These are phyloP conservation scores for Tympanuchus pallidicinctus DNA, from an alignment of 2,113 vertebrate species.

Conservation along the genomic window DNA sequence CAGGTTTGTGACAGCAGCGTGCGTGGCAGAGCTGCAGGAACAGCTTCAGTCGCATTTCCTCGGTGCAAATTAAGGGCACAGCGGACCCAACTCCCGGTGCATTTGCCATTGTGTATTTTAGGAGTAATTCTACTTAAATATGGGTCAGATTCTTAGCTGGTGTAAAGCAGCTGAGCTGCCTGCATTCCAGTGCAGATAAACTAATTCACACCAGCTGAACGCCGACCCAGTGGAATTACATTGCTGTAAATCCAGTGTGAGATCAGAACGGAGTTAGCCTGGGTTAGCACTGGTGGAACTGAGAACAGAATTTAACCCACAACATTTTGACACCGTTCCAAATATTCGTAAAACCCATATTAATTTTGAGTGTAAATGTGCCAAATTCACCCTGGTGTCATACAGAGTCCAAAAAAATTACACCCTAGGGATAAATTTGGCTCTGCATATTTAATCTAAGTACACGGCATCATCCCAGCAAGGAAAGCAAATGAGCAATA, in stretches of 20 bases:
- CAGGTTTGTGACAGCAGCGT: conserved; percentile 24
- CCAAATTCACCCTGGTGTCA: conserved; percentile 70
- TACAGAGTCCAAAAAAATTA: conserved; percentile 56
- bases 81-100: not conserved
- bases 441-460: conserved; percentile 66
- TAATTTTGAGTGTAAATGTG: conserved; percentile 74
- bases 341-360: conserved; percentile 58
- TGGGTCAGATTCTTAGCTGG: conserved; percentile 69
- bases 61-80: not conserved
- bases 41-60: not conserved
- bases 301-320: conserved; percentile 68
- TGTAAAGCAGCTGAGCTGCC: conserved; percentile 67
- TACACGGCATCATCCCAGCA: conserved; percentile 55
- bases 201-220: conserved; percentile 71
- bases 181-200: conserved; percentile 69
- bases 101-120: conserved; percentile 31
- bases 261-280: conserved; percentile 63
- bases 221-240: conserved; percentile 50
- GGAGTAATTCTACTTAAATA: conserved; percentile 53
- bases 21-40: not conserved
- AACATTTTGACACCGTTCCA: conserved; percentile 70
- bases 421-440: conserved; percentile 68
- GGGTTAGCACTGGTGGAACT: conserved; percentile 59
- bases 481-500: conserved; percentile 68
- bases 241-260: conserved; percentile 51